A percentile compares a stretch with the other conserved stretches of the same genome.
phyloP scores from a whole-genome alignment of 1,140 invertebrate genomes.

The Drosophila watanabei region DNA sequence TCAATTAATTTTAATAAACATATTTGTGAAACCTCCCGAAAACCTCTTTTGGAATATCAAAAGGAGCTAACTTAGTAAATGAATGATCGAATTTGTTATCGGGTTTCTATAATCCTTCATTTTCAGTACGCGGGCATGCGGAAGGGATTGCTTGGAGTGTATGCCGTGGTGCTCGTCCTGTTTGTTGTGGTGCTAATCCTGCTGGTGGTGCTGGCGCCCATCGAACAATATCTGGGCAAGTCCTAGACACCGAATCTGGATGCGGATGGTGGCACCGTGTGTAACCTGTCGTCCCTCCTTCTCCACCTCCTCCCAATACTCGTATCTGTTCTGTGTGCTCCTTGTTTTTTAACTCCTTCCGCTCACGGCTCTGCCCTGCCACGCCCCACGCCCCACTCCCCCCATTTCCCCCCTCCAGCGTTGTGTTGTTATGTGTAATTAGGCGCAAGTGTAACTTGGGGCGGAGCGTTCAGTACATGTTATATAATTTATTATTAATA shows the following conservation, averaged over 20 bases:
- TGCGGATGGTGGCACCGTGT: constrained; percentile 12
- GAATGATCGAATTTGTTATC: background rate
- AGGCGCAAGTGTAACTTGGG: constrained; percentile 62
- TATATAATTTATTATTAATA: constrained; percentile 83
- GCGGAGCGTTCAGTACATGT: constrained; percentile 74
- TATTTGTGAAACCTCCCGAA: background rate
- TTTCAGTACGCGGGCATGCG: constrained; percentile 90
- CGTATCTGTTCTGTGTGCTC: constrained; percentile 41
- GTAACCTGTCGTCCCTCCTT: background rate
- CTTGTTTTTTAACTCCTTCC: constrained; percentile 40
- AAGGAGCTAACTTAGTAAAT: background rate
- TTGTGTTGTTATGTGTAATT: constrained; percentile 69
- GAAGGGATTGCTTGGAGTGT: constrained; percentile 91
- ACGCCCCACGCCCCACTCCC: background rate
- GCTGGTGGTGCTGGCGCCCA: constrained; percentile 91
- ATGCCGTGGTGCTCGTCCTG: constrained; percentile 89
- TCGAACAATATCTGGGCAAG: constrained; percentile 85
- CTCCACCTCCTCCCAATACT: constrained; percentile 26
- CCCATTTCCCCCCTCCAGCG: constrained; percentile 5
- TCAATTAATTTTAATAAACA: background rate
- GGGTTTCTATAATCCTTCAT: background rate
- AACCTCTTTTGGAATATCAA: background rate
- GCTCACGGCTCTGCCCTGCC: constrained; percentile 18
- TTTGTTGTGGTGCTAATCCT: constrained; percentile 90
- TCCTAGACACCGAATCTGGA: constrained; percentile 25